A percentile compares a stretch with the other conserved stretches of the same genome.
These are phyloP conservation scores for Armadillidium nasatum DNA, from an alignment of 1,140 invertebrate genomes.

Conservation along the genomic window DNA sequence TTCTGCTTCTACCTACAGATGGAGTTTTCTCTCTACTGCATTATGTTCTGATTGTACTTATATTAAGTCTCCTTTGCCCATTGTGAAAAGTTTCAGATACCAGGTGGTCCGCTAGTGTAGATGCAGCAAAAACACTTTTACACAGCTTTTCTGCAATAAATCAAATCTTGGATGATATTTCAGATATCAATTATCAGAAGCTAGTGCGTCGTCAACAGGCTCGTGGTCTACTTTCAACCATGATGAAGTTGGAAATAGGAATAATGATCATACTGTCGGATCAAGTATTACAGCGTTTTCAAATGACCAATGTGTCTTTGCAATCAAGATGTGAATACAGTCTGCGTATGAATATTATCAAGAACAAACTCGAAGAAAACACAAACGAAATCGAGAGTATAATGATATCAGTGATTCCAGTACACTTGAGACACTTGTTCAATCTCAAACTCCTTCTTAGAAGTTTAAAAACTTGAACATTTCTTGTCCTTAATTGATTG, in stretches of 20 bases:
- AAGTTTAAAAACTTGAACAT: no score
- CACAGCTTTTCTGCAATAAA: not conserved
- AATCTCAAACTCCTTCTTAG: no score
- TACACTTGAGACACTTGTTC: no score
- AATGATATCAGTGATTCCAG: no score
- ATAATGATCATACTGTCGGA: not conserved
- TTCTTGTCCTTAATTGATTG: no score
- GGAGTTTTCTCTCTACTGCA: not conserved
- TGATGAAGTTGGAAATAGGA: not conserved
- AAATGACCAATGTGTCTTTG: not conserved
- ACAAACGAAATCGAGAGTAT: not conserved
- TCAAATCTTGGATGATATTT: not conserved
- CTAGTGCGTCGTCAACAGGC: not conserved
- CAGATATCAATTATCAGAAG: not conserved
- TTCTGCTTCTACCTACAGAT: not conserved
- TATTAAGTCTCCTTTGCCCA: not conserved
- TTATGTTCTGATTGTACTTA: no score
- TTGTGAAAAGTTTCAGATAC: not conserved
- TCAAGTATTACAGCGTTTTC: not conserved
- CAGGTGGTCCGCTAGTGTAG: not conserved
- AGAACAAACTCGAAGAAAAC: not conserved
- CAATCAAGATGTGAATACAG: not conserved
- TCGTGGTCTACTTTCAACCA: not conserved
- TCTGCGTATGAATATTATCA: not conserved
- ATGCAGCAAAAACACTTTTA: not conserved